A percentile compares a stretch with the other conserved stretches of the same genome.
These are phyloP conservation scores for Saccostrea cuccullata DNA, from an alignment of 1,140 invertebrate genomes.

Conservation along the genomic window DNA sequence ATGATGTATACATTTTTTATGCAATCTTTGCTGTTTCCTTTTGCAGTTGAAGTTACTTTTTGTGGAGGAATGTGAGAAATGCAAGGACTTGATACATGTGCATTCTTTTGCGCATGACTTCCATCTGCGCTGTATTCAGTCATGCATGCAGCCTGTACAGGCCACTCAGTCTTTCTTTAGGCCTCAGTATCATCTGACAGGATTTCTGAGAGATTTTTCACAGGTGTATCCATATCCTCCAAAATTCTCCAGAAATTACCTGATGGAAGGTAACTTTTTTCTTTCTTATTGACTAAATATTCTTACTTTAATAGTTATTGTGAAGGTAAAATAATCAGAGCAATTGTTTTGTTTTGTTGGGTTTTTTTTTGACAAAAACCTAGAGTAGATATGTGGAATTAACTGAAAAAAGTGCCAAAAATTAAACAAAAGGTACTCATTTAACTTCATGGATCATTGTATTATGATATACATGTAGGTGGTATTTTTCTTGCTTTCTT, in stretches of 20 bases:
- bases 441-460: no score
- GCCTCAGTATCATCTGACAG: constrained; percentile 86
- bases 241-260: constrained; percentile 88
- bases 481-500: constrained; percentile 62
- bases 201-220: constrained; percentile 90
- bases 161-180: constrained; percentile 81
- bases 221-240: constrained; percentile 91
- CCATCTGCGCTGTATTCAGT: constrained; percentile 87
- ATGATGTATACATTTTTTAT: no score
- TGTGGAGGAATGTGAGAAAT: constrained; percentile 88
- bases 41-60: constrained; percentile 77
- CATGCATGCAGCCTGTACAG: constrained; percentile 83
- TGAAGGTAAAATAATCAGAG: no score
- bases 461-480: no score
- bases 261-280: constrained; percentile 83
- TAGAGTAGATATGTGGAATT: no score
- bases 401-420: no score
- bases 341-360: no score
- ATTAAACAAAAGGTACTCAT: no score
- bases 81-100: constrained; percentile 86
- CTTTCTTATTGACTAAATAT: no score
- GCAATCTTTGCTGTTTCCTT: no score
- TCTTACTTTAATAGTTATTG: no score
- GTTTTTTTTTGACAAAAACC: no score
- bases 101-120: constrained; percentile 94